A percentile compares a stretch with the other conserved stretches of the same genome.
phyloP scores from a whole-genome alignment of 2,888 invertebrate species.

The Orgyia antiqua region DNA sequence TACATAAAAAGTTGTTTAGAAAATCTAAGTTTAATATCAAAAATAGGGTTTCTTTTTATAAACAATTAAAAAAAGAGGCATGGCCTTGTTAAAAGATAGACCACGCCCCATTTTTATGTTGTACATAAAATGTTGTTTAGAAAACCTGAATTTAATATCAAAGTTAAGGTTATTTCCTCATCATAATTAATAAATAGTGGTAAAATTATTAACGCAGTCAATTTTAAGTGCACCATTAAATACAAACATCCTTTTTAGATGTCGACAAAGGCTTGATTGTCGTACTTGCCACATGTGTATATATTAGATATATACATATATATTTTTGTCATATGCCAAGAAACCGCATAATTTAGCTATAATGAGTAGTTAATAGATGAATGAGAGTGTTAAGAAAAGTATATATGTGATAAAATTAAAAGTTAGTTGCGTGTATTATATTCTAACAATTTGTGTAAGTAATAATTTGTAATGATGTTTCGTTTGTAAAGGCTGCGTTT shows the following conservation, averaged over 20 bases:
- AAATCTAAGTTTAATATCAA: too few relatives aligned
- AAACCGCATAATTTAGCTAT: constrained; percentile 69
- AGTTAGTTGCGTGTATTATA: constrained; percentile 48
- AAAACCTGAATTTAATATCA: too few relatives aligned
- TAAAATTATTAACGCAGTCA: constrained; percentile 63
- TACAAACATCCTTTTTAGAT: constrained; percentile 38
- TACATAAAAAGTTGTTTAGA: too few relatives aligned
- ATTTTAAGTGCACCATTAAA: constrained; percentile 52
- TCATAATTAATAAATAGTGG: too few relatives aligned
- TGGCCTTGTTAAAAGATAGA: too few relatives aligned
- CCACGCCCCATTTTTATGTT: too few relatives aligned
- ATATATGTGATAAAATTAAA: constrained; percentile 48
- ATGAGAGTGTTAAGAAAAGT: constrained; percentile 33
- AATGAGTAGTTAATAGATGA: constrained; percentile 44
- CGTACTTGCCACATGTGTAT: constrained; percentile 61
- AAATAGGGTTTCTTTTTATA: too few relatives aligned
- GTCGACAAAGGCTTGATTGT: constrained; percentile 30
- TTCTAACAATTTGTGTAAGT: constrained; percentile 48
- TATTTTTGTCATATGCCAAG: constrained; percentile 62
- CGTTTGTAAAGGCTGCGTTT: constrained; percentile 37
- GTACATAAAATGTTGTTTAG: too few relatives aligned
- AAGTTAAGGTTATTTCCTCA: too few relatives aligned
- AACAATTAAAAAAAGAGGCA: too few relatives aligned
- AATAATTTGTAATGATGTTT: constrained; percentile 24
- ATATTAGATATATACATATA: constrained; percentile 21